Evolutionary conservation across 2,888 invertebrate species (phyloP), one percentile per base, ranked within the genome.

Genomic region (Mythimna pallens): DNA sequence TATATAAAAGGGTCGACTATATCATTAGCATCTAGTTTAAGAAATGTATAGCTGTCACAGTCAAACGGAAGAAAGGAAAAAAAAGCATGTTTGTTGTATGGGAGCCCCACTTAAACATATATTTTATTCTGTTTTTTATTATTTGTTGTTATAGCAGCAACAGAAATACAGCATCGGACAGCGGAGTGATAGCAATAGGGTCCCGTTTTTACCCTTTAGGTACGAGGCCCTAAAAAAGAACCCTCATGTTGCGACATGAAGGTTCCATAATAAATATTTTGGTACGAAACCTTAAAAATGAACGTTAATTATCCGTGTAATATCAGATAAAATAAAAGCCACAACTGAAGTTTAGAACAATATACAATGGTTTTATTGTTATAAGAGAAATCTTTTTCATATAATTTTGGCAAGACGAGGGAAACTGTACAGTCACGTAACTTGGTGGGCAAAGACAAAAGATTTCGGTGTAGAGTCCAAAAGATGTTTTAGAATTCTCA

Each of bases 321-420:
- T 25, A 80, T 74, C 65, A 25, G 75, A 80, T 65, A 74, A 76
- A 52, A 61, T 25, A 52, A 55, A 66, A 43, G 43, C n/a, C 10
- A 36, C 43, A 34, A 20, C 34, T 57, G 54, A 75, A 66, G 30
- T 80, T 66, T 62, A 22, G 17, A 66, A 77, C 80, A 77, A 77
- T 77, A 66, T 75, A 80, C 75, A 76, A 75, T 80, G 50, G 34
- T 62, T 62, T 74, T 55, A 62, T 80, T 73, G 36, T 76, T 59
- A 0, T 22, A 30, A 43, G 36, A 14, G 9, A 54, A 34, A 55
- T 80, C 34, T 54, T 74, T 73, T 80, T 65, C 47, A 40, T 17
- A 47, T 47, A 50, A 55, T 55, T 73, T 79, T 55, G 50, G n/a
- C 12, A 62, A 58, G 10, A 14, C n/a, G 20, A 78, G 34, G 34